phyloP scores from a whole-genome alignment of 2,797 vertebrate species.

The Chloroceryle amazona region DNA sequence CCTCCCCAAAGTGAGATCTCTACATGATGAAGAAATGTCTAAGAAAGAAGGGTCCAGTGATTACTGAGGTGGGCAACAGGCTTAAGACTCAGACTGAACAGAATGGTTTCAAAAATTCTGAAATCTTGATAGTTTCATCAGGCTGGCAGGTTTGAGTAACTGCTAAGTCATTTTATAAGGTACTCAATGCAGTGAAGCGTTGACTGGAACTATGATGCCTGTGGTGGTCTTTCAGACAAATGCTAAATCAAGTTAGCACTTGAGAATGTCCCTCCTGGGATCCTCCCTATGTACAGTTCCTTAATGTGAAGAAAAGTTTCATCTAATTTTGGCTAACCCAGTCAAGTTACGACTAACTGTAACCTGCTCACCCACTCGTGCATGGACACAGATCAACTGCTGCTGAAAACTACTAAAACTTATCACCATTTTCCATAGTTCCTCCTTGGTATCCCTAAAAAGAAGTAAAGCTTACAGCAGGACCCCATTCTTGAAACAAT shows the following conservation, averaged over 20 bases:
- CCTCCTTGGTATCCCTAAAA: neutral
- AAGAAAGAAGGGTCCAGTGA: neutral
- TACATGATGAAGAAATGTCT: neutral
- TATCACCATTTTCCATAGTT: neutral
- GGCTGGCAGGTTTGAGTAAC: neutral
- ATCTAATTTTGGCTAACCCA: neutral
- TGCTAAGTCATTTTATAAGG: neutral
- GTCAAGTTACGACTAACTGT: neutral
- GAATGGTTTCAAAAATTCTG: neutral
- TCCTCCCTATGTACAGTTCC: rapidly evolving
- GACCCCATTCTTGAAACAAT: neutral
- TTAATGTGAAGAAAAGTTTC: neutral
- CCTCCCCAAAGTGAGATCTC: neutral
- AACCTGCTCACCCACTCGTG: neutral
- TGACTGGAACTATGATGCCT: neutral
- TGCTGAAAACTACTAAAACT: neutral
- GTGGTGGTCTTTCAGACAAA: neutral
- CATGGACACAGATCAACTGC: neutral
- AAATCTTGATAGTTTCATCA: neutral
- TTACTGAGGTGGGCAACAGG: neutral
- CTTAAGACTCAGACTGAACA: neutral
- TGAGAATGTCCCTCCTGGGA: neutral
- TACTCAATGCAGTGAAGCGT: neutral
- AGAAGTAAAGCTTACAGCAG: neutral
- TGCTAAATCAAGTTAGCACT: neutral